A percentile compares a stretch with the other conserved stretches of the same genome.
Conservation (phyloP, 1,140 invertebrate genomes). For the Anagrus nilaparvatae region DNA sequence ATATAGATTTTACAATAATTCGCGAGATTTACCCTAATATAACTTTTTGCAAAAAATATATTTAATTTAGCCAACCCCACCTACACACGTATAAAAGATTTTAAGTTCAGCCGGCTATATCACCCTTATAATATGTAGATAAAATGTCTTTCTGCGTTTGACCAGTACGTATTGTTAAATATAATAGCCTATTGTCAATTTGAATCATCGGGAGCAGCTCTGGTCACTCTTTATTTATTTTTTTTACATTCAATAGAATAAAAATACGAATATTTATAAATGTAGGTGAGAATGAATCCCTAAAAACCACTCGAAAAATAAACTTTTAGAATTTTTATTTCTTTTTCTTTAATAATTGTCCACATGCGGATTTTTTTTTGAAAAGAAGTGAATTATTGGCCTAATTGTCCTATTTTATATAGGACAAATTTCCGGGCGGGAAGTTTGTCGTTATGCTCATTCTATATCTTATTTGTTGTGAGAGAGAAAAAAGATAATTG, state of each 20-base stretch:
- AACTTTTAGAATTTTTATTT: slow-evolving; percentile 16
- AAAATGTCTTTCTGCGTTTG: slow-evolving; percentile 29
- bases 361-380: slow-evolving; percentile 1
- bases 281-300: slow-evolving; percentile 22
- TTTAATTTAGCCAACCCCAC: slow-evolving; percentile 21
- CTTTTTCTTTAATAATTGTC: slow-evolving; percentile 17
- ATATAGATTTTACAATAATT: too few relatives aligned
- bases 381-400: slow-evolving; percentile 35
- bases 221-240: too few relatives aligned
- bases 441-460: too few relatives aligned
- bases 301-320: slow-evolving; percentile 1
- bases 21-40: too few relatives aligned
- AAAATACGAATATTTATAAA: slow-evolving; percentile 34
- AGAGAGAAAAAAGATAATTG: background rate
- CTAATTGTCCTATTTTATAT: slow-evolving; percentile 29
- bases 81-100: slow-evolving; percentile 28
- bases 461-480: too few relatives aligned
- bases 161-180: slow-evolving; percentile 32
- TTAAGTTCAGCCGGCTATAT: too few relatives aligned
- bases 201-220: slow-evolving; percentile 31
- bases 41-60: too few relatives aligned
- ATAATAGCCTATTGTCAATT: slow-evolving; percentile 36
- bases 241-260: too few relatives aligned
- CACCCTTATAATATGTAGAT: too few relatives aligned
- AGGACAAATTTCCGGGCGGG: slow-evolving; percentile 30